phyloP scores from a whole-genome alignment of 2,113 vertebrate genomes.

The Ceyx margarethae region DNA sequence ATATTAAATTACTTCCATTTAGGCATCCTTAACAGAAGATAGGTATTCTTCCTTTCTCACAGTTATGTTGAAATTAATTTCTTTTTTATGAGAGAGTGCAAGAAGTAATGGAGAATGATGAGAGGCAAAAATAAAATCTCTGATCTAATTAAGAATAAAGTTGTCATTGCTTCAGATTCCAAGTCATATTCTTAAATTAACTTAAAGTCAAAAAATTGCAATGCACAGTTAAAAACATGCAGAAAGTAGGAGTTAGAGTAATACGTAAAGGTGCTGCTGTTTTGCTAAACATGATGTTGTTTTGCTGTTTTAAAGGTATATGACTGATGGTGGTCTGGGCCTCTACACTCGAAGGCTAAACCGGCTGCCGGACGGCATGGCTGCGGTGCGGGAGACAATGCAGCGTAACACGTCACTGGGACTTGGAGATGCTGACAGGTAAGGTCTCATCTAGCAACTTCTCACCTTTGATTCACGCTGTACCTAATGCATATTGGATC shows the following conservation, averaged over 20 bases:
- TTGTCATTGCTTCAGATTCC: not conserved
- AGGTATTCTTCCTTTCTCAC: not conserved
- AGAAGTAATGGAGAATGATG: fast-evolving
- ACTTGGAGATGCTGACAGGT: conserved; percentile 97
- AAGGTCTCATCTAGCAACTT: not conserved
- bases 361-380: conserved; percentile 92
- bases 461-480: fast-evolving
- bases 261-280: fast-evolving
- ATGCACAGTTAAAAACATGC: fast-evolving
- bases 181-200: fast-evolving
- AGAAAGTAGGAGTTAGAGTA: fast-evolving
- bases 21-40: not conserved
- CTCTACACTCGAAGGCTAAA: conserved; percentile 91
- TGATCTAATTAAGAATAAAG: fast-evolving
- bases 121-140: not conserved
- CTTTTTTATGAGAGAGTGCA: not conserved
- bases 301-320: conserved; percentile 79
- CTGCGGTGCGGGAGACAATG: conserved; percentile 89
- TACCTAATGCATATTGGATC: not conserved
- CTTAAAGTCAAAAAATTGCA: fast-evolving
- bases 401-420: conserved; percentile 85
- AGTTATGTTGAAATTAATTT: not conserved
- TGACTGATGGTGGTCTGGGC: conserved; percentile 94
- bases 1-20: not conserved
- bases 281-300: not conserved